phyloP scores from a whole-genome alignment of 2,113 vertebrate species.

The Microcebus jonahi region DNA sequence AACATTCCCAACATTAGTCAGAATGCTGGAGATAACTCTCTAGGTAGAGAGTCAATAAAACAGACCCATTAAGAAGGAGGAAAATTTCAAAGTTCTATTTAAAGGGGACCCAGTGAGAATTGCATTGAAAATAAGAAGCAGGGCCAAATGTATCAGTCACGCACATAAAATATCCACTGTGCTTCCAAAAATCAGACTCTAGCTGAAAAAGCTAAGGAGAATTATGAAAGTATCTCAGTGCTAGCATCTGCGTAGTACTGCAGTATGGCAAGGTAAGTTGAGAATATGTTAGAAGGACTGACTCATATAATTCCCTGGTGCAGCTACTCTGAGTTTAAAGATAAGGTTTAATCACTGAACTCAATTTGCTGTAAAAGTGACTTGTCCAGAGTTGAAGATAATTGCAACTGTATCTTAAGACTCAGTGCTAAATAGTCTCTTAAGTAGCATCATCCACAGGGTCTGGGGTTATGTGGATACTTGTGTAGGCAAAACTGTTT shows the following conservation, averaged over 20 bases:
- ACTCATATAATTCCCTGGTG: background rate
- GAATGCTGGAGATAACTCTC: background rate
- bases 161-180: background rate
- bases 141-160: background rate
- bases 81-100: slow-evolving; percentile 23
- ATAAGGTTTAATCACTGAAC: slow-evolving; percentile 42
- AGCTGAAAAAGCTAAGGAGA: background rate
- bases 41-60: background rate
- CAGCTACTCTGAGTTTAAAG: background rate
- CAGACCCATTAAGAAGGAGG: background rate
- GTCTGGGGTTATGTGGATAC: background rate
- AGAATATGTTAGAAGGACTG: background rate
- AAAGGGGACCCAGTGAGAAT: background rate
- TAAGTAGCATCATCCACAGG: background rate
- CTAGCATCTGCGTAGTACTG: background rate
- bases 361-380: slow-evolving; percentile 49
- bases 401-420: background rate
- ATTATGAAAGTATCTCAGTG: background rate
- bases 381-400: slow-evolving; percentile 24
- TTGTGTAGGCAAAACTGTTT: background rate
- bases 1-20: background rate
- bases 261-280: background rate
- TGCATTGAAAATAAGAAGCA: background rate
- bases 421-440: background rate
- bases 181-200: slow-evolving; percentile 16